Evolutionary conservation across 2,113 vertebrate species (phyloP), one percentile per base, ranked within the genome.

Genomic region (Cairina moschata): DNA sequence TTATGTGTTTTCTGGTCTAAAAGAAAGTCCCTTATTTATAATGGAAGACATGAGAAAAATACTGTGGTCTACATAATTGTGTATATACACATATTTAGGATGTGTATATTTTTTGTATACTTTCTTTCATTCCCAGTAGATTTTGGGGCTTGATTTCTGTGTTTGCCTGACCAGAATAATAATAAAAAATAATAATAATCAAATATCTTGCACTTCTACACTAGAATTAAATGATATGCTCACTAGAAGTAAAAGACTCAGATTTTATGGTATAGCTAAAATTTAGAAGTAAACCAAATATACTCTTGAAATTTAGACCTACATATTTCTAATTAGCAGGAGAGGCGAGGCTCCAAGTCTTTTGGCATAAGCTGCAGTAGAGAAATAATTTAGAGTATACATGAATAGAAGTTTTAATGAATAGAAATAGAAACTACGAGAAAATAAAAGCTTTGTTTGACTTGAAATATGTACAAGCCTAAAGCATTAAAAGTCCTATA

Each of bases 1-100:
- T n/a, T n/a, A 42, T 0, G 2, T 28, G 23, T 13, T 32, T 52
- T 55, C 8, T 40, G 13, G 8, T 13, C 20, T 7, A 4, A 23
- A 34, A 50, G 20, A 32, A 20, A 60, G 32, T 28, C 6, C 9
- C n/a, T 7, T 75, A 21, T 71, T 78, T 36, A 52, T 11, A 58
- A 66, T 66, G 5, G 50, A 74, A 54, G 17, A 32, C 6, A 42
- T 31, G 40, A 46, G 20, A 55, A 8, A 74, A 85, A 56, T 28
- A 58, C 4, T 7, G 29, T 55, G 32, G 9, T 59, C 26, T 72
- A 55, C 16, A 29, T 14, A 32, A 17, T 9, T 40, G 11, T 1
- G n/a, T 6, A 59, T 25, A 50, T 52, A 25, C 13, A 52, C 7
- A 8, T 60, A 67, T 82, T 48, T 18, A 38, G 8, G 34, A 21